Conservation (phyloP, 1,140 invertebrate genomes). For the Acyrthosiphon pisum region DNA sequence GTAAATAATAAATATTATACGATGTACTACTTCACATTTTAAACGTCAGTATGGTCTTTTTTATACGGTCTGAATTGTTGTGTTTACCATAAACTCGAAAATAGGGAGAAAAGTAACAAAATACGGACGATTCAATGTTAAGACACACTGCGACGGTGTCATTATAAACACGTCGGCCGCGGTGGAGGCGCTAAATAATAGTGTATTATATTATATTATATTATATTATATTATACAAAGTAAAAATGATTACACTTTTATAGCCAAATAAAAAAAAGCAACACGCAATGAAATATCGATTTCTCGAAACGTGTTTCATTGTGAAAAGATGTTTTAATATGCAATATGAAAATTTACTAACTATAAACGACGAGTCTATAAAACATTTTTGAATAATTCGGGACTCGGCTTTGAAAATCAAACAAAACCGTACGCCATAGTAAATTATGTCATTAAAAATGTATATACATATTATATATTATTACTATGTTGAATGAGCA, state of each 20-base stretch:
- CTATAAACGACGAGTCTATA: conserved; percentile 48
- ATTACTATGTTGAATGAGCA: neutral
- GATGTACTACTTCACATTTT: neutral
- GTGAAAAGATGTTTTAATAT: conserved; percentile 37
- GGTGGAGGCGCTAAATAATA: conserved; percentile 16
- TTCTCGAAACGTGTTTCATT: conserved; percentile 48
- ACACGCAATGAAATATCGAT: conserved; percentile 52
- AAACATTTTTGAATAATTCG: conserved; percentile 36
- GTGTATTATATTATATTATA: conserved; percentile 10
- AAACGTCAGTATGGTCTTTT: neutral
- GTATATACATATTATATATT: neutral
- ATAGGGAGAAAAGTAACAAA: neutral
- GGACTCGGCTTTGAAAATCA: conserved; percentile 28
- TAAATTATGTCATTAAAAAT: conserved; percentile 44
- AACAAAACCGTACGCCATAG: neutral
- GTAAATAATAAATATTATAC: neutral
- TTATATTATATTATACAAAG: neutral
- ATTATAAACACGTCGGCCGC: neutral
- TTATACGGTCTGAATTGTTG: conserved; percentile 2
- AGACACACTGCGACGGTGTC: neutral
- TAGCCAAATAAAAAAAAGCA: conserved; percentile 49
- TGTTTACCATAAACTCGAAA: neutral
- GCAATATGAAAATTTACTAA: conserved; percentile 30
- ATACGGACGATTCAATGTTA: neutral
- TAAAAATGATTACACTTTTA: conserved; percentile 47